Evolutionary conservation across 2,797 vertebrate genomes (phyloP).

Genomic region (Bucorvus abyssinicus): DNA sequence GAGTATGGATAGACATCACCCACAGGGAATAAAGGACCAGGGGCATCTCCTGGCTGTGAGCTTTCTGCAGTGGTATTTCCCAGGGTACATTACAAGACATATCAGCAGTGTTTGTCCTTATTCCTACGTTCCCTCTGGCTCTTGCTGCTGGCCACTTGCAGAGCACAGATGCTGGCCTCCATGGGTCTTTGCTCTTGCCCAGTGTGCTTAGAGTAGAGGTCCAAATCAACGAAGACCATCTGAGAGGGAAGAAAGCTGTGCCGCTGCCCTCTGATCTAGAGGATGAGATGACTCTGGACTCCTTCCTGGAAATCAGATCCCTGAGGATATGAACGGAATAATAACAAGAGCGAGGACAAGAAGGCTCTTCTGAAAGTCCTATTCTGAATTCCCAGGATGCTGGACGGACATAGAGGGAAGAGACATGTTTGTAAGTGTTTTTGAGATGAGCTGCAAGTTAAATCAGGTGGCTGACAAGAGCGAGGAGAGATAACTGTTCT

Average conservation of each 20-base stretch:
- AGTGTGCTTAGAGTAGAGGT: not conserved
- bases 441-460: not conserved
- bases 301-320: not conserved
- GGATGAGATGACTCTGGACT: not conserved
- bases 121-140: not conserved
- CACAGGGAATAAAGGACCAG: not conserved
- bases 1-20: not conserved
- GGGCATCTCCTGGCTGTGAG: not conserved
- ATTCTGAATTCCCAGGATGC: not conserved
- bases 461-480: not conserved
- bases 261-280: not conserved
- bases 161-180: not conserved
- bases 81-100: not conserved
- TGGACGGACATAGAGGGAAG: not conserved
- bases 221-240: not conserved
- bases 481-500: not conserved
- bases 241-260: not conserved
- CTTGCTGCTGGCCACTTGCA: not conserved
- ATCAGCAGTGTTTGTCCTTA: not conserved
- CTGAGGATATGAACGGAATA: not conserved
- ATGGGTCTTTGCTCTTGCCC: not conserved
- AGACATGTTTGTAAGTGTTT: not conserved
- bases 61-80: not conserved
- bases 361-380: not conserved
- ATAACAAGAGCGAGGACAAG: not conserved